Percentiles rank a stretch among this genome's conserved stretches.
Conservation (phyloP, 2,797 vertebrate species). For the Oreortyx pictus region DNA sequence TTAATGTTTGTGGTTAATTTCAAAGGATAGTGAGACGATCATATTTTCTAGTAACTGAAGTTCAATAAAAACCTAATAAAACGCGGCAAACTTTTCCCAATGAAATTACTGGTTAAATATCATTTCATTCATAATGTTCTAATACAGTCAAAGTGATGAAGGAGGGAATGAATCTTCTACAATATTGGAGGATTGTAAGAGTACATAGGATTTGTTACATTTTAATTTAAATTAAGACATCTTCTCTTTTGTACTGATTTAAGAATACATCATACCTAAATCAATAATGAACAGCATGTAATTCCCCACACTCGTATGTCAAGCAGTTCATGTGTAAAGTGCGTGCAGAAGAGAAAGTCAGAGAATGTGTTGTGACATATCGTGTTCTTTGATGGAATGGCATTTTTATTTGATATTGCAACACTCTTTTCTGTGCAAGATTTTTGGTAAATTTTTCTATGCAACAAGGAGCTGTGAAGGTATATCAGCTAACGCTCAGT, state of each 20-base stretch:
- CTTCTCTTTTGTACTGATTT: conserved; percentile 28
- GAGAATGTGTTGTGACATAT: background rate
- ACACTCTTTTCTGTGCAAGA: background rate
- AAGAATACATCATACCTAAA: conserved; percentile 46
- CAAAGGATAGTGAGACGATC: conserved; percentile 39
- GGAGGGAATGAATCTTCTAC: background rate
- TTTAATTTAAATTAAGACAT: conserved; percentile 31
- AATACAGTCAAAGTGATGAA: background rate
- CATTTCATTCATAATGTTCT: conserved; percentile 28
- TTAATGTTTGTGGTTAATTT: conserved; percentile 52
- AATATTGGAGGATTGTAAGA: background rate
- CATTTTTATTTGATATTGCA: conserved; percentile 3
- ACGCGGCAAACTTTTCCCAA: conserved; percentile 33
- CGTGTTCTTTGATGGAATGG: background rate
- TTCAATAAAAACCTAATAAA: conserved; percentile 60
- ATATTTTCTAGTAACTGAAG: conserved; percentile 41
- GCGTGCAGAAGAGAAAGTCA: background rate
- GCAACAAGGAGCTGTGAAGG: background rate
- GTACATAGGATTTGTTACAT: background rate
- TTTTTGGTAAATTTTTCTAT: background rate
- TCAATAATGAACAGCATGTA: conserved; percentile 35
- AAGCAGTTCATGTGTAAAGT: background rate
- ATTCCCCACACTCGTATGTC: conserved; percentile 29
- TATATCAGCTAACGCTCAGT: background rate
- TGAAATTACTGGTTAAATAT: conserved; percentile 34